Base-by-base conservation (phyloP, 2,113 vertebrate species). In the Malurus cyaneus region DNA sequence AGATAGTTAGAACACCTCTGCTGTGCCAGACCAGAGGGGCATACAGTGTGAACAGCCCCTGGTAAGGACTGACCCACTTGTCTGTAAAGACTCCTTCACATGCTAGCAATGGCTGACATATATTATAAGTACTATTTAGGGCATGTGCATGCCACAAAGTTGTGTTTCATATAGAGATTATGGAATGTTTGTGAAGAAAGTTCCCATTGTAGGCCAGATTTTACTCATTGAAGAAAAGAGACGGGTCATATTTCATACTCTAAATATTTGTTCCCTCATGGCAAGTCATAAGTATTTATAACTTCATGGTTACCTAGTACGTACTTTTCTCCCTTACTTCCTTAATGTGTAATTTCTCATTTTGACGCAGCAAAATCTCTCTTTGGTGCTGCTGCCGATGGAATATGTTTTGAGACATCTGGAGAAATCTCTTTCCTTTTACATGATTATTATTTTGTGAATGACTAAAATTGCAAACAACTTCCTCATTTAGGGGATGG, bases 171-270 rank as follows among this genome's bases (percentile, higher is more conserved):
- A 36, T 44, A 41, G 57, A 36, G 28, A 41, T 70, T 56, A 39
- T 5, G 3, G 7, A 47, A 14, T 12, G 4, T 44, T 80, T 1
- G 0, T 47, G 23, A 82, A 57, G 9, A 28, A 12, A 13, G 2
- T 24, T 52, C 14, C 4, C 7, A 32, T 50, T 18, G 6, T 11
- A 39, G 20, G 20, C 8, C 12, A 70, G 34, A 32, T 60, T 54
- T 79, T 73, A 29, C 11, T 36, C 8, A 23, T 1, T 59, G 36
- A 56, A 89, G 25, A 66, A 56, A 65, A 69, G 12, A 14, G 10
- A 1, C 4, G 3, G 32, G 17, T 32, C 19, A 1, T 50, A 19
- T 16, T 25, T 80, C 11, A 18, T 34, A 44, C 44, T 86, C 28
- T 59, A 62, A 59, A 32, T 74, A 70, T 20, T 29, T 65, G 34